Evolutionary conservation across 2,797 vertebrate species (phyloP).

Genomic region (Eulemur rubriventer): DNA sequence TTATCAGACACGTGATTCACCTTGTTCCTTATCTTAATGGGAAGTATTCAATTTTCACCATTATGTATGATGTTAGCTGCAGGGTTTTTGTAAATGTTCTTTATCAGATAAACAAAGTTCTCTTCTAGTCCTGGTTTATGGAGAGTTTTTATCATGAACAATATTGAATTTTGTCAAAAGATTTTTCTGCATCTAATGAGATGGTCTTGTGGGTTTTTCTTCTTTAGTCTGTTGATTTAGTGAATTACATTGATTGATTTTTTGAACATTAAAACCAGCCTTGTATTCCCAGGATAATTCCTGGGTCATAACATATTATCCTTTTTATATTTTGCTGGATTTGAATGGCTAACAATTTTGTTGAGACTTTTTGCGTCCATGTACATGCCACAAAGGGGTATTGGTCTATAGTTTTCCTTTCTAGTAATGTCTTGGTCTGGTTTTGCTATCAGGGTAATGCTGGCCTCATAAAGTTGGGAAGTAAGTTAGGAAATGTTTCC

Average conservation of each 20-base stretch:
- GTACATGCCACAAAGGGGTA: neutral
- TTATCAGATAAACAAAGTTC: neutral
- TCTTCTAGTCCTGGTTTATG: neutral
- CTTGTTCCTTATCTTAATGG: neutral
- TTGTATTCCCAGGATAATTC: neutral
- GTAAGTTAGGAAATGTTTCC: neutral
- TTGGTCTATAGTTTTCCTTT: neutral
- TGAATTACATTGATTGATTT: neutral
- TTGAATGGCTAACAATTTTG: neutral
- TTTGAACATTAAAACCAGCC: neutral
- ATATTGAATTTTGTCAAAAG: neutral
- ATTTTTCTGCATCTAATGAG: constrained; percentile 2
- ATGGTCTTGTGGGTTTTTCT: neutral
- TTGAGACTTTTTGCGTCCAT: neutral
- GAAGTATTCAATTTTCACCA: constrained; percentile 9
- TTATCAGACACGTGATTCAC: neutral
- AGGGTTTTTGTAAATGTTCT: neutral
- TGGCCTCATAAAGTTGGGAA: neutral
- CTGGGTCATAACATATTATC: neutral
- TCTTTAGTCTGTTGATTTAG: neutral
- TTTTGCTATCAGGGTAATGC: neutral
- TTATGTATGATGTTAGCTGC: neutral
- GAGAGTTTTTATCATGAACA: neutral
- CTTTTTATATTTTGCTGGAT: neutral
- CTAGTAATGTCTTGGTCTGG: neutral